Conservation (phyloP, 2,888 invertebrate genomes). For the Mycalesis mineus region DNA sequence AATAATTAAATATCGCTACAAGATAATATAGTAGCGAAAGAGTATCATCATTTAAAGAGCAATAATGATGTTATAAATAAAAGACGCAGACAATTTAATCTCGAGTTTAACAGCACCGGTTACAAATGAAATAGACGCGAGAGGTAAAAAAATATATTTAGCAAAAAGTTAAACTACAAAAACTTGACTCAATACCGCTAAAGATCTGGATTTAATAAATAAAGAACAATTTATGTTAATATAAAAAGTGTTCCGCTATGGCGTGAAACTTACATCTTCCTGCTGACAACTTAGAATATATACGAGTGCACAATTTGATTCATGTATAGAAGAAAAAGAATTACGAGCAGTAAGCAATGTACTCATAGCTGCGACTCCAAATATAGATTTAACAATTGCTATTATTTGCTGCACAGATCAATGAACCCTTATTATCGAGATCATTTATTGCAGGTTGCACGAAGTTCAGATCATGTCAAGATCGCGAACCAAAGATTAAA, state of each 20-base stretch:
- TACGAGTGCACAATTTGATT: not conserved
- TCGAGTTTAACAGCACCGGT: not conserved
- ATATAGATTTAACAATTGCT: conserved; percentile 18
- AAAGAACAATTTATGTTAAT: not conserved
- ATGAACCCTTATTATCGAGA: conserved; percentile 36
- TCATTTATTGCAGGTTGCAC: conserved; percentile 44
- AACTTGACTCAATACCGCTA: not conserved
- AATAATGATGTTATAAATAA: not conserved
- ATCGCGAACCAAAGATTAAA: conserved; percentile 56
- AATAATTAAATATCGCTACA: not conserved
- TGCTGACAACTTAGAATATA: not conserved
- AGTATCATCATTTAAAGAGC: not conserved
- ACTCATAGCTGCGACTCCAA: conserved; percentile 1
- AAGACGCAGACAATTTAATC: not conserved
- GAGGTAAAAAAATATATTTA: not conserved
- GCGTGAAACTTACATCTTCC: not conserved
- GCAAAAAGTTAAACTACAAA: not conserved
- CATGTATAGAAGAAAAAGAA: not conserved
- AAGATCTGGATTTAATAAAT: not conserved
- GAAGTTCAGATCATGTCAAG: conserved; percentile 60
- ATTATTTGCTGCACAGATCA: conserved; percentile 29
- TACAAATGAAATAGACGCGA: not conserved
- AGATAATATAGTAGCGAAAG: not conserved
- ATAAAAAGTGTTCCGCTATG: conserved; percentile 1
- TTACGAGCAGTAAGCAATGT: not conserved